phyloP scores from a whole-genome alignment of 2,113 vertebrate species.

The Mobula hypostoma region DNA sequence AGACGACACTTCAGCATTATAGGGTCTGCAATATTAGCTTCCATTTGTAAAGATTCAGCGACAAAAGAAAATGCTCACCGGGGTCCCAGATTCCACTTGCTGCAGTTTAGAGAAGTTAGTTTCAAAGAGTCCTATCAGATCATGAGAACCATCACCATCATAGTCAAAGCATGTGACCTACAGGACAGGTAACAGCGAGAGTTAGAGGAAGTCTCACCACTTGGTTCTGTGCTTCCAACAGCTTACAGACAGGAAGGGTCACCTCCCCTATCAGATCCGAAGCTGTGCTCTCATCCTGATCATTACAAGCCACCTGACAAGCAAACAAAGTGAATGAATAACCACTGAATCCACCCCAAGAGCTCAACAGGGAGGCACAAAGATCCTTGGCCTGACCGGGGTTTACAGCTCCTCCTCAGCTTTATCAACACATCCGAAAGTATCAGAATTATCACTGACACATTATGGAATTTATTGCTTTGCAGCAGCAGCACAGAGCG shows the following conservation, averaged over 20 bases:
- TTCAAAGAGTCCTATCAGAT: constrained; percentile 80
- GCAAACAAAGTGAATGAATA: constrained; percentile 38
- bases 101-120: constrained; percentile 69
- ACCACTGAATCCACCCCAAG: background rate
- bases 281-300: constrained; percentile 45
- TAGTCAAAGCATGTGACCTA: constrained; percentile 43
- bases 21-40: background rate
- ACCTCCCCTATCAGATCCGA: constrained; percentile 48
- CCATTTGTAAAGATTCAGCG: background rate
- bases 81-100: constrained; percentile 53
- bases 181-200: background rate
- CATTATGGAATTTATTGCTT: no score
- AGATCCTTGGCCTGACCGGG: background rate
- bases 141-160: constrained; percentile 79
- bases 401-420: no score
- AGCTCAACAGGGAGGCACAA: background rate
- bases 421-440: background rate
- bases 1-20: background rate
- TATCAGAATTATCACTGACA: no score
- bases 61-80: constrained; percentile 56
- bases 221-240: constrained; percentile 44
- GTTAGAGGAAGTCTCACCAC: constrained; percentile 43
- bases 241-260: constrained; percentile 40
- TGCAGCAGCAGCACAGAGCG: no score
- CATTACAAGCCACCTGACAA: constrained; percentile 49